These are phyloP conservation scores for Cichlasoma orientale DNA, from an alignment of 2,797 vertebrate genomes.

Conservation along the genomic window DNA sequence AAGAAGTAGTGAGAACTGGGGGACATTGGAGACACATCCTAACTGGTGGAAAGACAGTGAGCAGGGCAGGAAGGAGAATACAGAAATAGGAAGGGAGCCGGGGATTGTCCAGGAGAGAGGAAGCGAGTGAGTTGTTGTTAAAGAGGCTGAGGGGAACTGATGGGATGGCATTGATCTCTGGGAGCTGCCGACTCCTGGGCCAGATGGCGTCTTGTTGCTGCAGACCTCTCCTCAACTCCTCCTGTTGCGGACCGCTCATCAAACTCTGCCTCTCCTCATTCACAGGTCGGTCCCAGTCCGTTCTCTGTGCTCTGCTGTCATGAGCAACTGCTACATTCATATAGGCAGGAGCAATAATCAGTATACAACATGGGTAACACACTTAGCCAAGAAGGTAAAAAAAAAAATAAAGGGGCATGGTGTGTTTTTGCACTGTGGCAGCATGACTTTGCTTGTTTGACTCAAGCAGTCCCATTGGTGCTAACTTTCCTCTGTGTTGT, in stretches of 20 bases:
- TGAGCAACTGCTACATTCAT: conserved; percentile 66
- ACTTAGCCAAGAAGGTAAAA: conserved; percentile 84
- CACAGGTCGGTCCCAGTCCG: conserved; percentile 82
- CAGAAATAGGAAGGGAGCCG: conserved; percentile 56
- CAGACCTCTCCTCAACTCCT: conserved; percentile 74
- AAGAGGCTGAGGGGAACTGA: conserved; percentile 49
- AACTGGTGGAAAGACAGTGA: conserved; percentile 28
- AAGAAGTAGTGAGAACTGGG: conserved; percentile 30
- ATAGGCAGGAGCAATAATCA: conserved; percentile 62
- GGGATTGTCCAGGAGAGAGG: conserved; percentile 56
- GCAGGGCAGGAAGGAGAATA: conserved; percentile 47
- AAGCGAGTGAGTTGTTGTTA: conserved; percentile 62
- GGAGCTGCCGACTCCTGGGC: conserved; percentile 70
- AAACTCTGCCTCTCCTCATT: conserved; percentile 83
- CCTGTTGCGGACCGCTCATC: conserved; percentile 77
- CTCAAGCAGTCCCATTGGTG: conserved; percentile 50
- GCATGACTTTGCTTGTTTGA: conserved; percentile 62
- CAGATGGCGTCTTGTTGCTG: conserved; percentile 82
- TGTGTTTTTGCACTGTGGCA: conserved; percentile 49
- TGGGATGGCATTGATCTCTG: conserved; percentile 74
- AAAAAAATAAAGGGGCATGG: conserved; percentile 35
- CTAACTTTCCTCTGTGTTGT: conserved; percentile 67
- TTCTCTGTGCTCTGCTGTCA: conserved; percentile 61
- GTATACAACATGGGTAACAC: conserved; percentile 80
- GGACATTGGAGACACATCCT: conserved; percentile 24